Evolutionary conservation across 2,888 invertebrate genomes (phyloP).

Genomic region (Cyrtodaria siliqua): DNA sequence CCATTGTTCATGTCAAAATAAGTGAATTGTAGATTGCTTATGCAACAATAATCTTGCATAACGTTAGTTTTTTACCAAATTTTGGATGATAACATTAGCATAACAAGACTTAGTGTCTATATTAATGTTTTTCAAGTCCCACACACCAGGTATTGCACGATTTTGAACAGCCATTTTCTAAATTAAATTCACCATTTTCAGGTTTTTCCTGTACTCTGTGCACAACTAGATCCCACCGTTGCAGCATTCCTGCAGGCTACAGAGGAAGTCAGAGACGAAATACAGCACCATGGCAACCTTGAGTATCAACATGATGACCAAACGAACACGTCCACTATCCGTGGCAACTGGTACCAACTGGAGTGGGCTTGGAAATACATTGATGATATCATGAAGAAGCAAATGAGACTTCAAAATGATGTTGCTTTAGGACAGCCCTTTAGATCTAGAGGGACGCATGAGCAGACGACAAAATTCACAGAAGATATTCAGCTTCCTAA

Average conservation of each 20-base stretch:
- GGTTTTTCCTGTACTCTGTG: constrained; percentile 59
- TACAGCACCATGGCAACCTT: constrained; percentile 42
- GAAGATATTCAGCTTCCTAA: neutral
- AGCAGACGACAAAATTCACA: neutral
- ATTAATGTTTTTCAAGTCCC: too few relatives aligned
- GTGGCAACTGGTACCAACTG: constrained; percentile 65
- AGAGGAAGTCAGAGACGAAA: constrained; percentile 43
- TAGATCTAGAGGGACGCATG: neutral
- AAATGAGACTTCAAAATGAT: constrained; percentile 15
- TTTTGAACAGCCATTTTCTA: too few relatives aligned
- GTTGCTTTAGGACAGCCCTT: neutral
- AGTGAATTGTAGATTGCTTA: too few relatives aligned
- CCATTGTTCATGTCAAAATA: too few relatives aligned
- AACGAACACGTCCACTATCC: constrained; percentile 25
- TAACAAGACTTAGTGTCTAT: too few relatives aligned
- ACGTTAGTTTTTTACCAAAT: too few relatives aligned
- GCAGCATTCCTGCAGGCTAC: constrained; percentile 48
- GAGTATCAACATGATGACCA: constrained; percentile 34
- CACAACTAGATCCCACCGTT: constrained; percentile 54
- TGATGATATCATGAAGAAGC: constrained; percentile 27
- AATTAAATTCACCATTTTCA: constrained; percentile 25
- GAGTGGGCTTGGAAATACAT: constrained; percentile 66
- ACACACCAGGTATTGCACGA: too few relatives aligned
- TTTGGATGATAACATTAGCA: too few relatives aligned
- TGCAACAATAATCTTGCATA: too few relatives aligned